Evolutionary conservation across 1,140 invertebrate genomes (phyloP), one percentile per base, ranked within the genome.

Genomic region (Aleiodes sp.): DNA sequence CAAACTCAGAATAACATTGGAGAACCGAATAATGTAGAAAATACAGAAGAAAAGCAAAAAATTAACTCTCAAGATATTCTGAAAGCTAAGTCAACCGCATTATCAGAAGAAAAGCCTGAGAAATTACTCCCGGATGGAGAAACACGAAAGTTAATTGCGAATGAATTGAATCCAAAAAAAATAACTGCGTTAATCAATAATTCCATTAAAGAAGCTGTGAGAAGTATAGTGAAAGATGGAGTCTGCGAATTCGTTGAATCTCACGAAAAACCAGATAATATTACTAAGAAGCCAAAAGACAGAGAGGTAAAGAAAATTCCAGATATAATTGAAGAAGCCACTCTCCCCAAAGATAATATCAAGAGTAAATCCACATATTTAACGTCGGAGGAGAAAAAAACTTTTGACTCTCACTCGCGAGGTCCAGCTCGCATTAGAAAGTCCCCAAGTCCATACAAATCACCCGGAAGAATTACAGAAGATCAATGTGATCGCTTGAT

Each of bases 171-270:
- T 9, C 10, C 64, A 9, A 37, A 31, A 0, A 73, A 72, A 31
- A 29, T 78, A n/a, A 77, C 29, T 7, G 72, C 74, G 39, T 70
- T 79, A 16, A 75, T 79, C 8, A 76, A 77, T 41, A 73, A 60
- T 29, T 78, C 76, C 19, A 73, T 76, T 9, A 79, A 78, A 43
- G 76, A 78, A 39, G 75, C 76, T 16, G 31, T 78, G 41, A 33
- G 75, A 57, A 74, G 26, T 24, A 71, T 78, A 9, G 73, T 74
- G 14, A 74, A 72, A 29, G 66, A 77, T 33, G 70, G 56, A 10
- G 31, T 59, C 14, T 64, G 70, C 24, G 59, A 70, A 9, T 26
- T 37, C 14, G 26, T 43, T 14, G 60, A 69, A 29, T 8, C 6
- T 14, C 43, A 28, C 29, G 16, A 37, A 4, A 57, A 64, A 43